These are phyloP conservation scores for Andrena chrysosceles DNA, from an alignment of 2,888 invertebrate genomes.

Conservation along the genomic window DNA sequence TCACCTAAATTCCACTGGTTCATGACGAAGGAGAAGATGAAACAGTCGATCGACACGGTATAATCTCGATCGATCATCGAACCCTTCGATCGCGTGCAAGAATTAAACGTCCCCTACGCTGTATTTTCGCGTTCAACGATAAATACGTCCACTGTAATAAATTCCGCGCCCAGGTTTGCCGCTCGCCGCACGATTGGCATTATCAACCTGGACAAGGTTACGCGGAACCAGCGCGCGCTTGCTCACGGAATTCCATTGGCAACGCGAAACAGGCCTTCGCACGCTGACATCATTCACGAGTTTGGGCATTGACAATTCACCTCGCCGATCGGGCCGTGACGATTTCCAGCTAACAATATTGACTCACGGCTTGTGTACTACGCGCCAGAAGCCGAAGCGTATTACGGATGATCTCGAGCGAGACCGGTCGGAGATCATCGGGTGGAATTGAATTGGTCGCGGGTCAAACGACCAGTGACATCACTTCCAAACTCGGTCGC, in stretches of 20 bases:
- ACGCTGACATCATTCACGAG: slow-evolving; percentile 45
- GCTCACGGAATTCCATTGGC: slow-evolving; percentile 22
- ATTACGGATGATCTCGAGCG: background rate
- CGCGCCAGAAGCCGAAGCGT: background rate
- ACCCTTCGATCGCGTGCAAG: background rate
- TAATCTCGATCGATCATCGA: too few species aligned
- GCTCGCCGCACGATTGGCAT: background rate
- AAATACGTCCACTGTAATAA: slow-evolving; percentile 5
- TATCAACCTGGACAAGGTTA: slow-evolving; percentile 54
- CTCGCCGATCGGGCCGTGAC: background rate
- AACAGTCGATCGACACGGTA: too few species aligned
- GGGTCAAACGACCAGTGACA: slow-evolving; percentile 68
- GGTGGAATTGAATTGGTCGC: slow-evolving; percentile 71
- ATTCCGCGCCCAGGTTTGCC: slow-evolving; percentile 18
- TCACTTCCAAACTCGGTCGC: slow-evolving; percentile 63
- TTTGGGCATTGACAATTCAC: slow-evolving; percentile 24
- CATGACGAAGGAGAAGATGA: too few species aligned
- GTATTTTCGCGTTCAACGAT: slow-evolving; percentile 23
- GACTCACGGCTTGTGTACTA: background rate
- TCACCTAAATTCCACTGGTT: too few species aligned
- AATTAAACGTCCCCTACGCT: background rate
- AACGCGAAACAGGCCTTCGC: background rate
- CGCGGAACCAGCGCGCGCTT: slow-evolving; percentile 12
- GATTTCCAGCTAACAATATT: background rate
- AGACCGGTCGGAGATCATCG: slow-evolving; percentile 23